These are phyloP conservation scores for Onychomys arenicola DNA, from an alignment of 2,797 vertebrate species.

Conservation along the genomic window DNA sequence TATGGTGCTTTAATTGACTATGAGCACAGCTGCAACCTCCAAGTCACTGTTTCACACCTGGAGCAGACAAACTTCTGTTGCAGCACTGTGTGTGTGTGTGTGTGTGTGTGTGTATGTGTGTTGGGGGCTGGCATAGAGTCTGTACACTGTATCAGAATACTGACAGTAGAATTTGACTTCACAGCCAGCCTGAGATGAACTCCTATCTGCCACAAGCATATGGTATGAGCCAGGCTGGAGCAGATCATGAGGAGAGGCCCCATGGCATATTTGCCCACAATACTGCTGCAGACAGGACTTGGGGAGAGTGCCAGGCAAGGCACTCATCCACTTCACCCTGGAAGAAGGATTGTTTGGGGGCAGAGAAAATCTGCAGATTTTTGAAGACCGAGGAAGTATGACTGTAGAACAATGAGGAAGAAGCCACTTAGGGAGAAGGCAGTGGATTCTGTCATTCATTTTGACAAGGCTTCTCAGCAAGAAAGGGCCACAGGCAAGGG, in stretches of 20 bases:
- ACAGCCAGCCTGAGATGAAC: not conserved
- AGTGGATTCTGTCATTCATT: constrained; percentile 32
- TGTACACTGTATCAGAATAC: not conserved
- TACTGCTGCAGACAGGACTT: constrained; percentile 12
- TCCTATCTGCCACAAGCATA: not conserved
- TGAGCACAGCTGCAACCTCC: not conserved
- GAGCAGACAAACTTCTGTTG: not conserved
- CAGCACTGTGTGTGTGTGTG: accelerated
- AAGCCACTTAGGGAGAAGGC: constrained; percentile 17
- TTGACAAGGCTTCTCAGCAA: constrained; percentile 55
- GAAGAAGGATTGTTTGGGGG: constrained; percentile 5
- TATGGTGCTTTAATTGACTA: not conserved
- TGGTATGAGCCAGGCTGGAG: not conserved
- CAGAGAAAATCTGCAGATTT: constrained; percentile 24
- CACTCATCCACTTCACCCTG: constrained; percentile 45
- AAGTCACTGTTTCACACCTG: not conserved
- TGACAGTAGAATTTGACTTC: not conserved
- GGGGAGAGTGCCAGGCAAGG: constrained; percentile 51
- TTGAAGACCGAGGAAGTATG: constrained; percentile 35
- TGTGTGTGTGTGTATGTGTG: not conserved
- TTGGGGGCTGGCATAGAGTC: not conserved
- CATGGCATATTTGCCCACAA: constrained; percentile 53
- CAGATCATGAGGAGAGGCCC: not conserved
- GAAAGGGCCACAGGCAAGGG: accelerated
- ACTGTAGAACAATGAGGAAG: not conserved